A percentile compares a stretch with the other conserved stretches of the same genome.
Conservation (phyloP, 1,140 invertebrate species). For the Diachasma alloeum region DNA sequence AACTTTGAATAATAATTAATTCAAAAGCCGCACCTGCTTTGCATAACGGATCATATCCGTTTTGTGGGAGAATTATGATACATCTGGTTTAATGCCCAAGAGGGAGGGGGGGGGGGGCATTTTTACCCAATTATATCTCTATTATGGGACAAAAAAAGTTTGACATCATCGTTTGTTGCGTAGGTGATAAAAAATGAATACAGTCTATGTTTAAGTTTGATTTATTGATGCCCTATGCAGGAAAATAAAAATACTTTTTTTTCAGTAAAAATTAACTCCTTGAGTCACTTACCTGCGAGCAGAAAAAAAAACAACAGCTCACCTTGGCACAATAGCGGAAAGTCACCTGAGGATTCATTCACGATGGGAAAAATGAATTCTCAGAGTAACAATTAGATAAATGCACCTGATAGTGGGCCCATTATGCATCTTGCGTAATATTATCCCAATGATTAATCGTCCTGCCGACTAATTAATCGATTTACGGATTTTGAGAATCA, state of each 20-base stretch:
- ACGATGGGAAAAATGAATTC: not conserved
- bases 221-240: too few relatives aligned
- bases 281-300: not conserved
- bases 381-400: not conserved
- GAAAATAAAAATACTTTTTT: too few relatives aligned
- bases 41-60: slow-evolving; percentile 56
- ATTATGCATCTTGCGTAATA: not conserved
- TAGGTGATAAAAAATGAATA: too few relatives aligned
- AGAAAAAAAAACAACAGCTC: not conserved
- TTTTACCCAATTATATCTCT: too few relatives aligned
- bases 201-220: too few relatives aligned
- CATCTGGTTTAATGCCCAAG: slow-evolving; percentile 6
- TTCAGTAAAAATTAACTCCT: not conserved
- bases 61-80: slow-evolving; percentile 26
- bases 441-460: not conserved
- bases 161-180: too few relatives aligned
- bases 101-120: not conserved
- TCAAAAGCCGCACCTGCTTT: slow-evolving; percentile 40
- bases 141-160: too few relatives aligned
- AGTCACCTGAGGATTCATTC: not conserved
- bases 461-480: not conserved
- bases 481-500: too few relatives aligned
- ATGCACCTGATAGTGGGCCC: not conserved
- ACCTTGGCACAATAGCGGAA: slow-evolving; percentile 9
- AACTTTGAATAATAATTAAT: slow-evolving; percentile 61